These are phyloP conservation scores for Cerastis rubricosa DNA, from an alignment of 2,888 invertebrate genomes.

Conservation along the genomic window DNA sequence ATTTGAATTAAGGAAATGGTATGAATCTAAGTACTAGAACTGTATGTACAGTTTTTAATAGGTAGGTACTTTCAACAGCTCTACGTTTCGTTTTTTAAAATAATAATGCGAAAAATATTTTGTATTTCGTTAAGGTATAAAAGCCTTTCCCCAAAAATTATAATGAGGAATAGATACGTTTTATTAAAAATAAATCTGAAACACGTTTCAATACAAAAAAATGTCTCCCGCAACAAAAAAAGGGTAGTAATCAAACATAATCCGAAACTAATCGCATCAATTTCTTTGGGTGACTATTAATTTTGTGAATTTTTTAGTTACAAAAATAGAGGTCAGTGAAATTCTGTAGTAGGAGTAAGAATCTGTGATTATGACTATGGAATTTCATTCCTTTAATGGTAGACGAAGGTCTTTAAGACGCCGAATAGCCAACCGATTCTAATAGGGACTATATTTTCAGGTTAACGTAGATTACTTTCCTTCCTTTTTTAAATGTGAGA, in stretches of 20 bases:
- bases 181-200: constrained; percentile 79
- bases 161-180: constrained; percentile 67
- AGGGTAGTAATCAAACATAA: constrained; percentile 77
- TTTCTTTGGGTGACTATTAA: constrained; percentile 78
- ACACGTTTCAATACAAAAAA: constrained; percentile 72
- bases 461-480: background rate
- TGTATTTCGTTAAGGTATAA: background rate
- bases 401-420: background rate
- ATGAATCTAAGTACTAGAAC: background rate
- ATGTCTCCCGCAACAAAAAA: constrained; percentile 80
- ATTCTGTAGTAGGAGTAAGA: constrained; percentile 22
- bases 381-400: constrained; percentile 12
- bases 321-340: constrained; percentile 39
- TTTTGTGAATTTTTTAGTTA: constrained; percentile 67
- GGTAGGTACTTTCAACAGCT: background rate
- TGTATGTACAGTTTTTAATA: background rate
- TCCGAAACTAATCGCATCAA: constrained; percentile 86
- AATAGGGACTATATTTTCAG: constrained; percentile 1
- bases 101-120: constrained; percentile 17
- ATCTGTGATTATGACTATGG: constrained; percentile 25
- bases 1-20: background rate
- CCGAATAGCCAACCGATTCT: background rate
- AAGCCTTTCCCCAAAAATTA: constrained; percentile 8
- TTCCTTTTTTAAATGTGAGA: background rate
- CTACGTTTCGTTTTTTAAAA: background rate